Evolutionary conservation across 1,140 invertebrate species (phyloP).

Genomic region (Meloidogyne hapla): DNA sequence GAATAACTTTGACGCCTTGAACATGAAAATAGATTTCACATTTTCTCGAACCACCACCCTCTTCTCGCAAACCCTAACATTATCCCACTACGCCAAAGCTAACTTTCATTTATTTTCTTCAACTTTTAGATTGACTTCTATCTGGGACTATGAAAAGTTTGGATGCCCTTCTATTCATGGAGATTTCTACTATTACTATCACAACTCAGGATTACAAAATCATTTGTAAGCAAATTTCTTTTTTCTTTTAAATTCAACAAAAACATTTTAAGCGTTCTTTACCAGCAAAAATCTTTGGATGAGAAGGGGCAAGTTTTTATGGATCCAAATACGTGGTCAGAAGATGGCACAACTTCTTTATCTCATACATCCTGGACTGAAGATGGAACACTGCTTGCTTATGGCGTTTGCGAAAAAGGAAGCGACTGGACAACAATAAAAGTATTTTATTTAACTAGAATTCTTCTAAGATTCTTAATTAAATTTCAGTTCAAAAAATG

Average conservation of each 20-base stretch:
- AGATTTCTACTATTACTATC: constrained; percentile 83
- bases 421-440: constrained; percentile 84
- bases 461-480: constrained; percentile 65
- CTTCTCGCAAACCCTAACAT: too few relatives aligned
- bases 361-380: constrained; percentile 80
- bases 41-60: too few relatives aligned
- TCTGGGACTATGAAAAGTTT: constrained; percentile 95
- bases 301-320: constrained; percentile 83
- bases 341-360: constrained; percentile 87
- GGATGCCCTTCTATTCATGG: constrained; percentile 81
- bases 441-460: constrained; percentile 60
- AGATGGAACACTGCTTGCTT: constrained; percentile 84
- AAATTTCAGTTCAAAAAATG: constrained; percentile 66
- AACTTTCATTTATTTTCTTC: too few relatives aligned
- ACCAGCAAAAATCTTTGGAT: constrained; percentile 80
- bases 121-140: constrained; percentile 73
- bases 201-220: constrained; percentile 93
- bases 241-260: constrained; percentile 47
- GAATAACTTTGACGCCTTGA: too few relatives aligned
- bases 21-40: too few relatives aligned
- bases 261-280: constrained; percentile 81
- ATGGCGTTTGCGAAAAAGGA: constrained; percentile 84
- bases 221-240: constrained; percentile 31
- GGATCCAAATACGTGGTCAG: constrained; percentile 86
- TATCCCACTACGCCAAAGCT: too few relatives aligned